Conservation (phyloP, 53 echinoderm and acorn worm genomes). For the Zoroaster sp. region DNA sequence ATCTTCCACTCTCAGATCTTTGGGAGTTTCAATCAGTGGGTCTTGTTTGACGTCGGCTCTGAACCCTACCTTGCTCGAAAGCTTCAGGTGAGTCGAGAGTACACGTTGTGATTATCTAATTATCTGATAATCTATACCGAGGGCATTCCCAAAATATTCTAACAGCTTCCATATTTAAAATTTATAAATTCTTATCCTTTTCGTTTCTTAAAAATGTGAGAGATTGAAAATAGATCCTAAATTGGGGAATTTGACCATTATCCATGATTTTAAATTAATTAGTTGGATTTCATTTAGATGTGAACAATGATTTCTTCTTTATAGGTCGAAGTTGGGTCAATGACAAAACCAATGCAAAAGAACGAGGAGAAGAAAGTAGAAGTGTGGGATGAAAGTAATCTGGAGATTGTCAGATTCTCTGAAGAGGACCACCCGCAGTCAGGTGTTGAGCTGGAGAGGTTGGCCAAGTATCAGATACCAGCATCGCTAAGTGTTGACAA, state of each 20-base stretch:
- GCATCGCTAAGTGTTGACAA: constrained; percentile 37
- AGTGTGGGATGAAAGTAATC: constrained; percentile 47
- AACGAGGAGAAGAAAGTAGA: neutral
- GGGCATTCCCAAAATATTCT: no score
- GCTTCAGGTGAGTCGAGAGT: no score
- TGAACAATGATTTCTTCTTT: neutral
- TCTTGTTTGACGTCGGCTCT: constrained; percentile 79
- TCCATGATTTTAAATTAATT: neutral
- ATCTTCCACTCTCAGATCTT: constrained; percentile 51
- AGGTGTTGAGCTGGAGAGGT: neutral
- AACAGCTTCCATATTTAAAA: no score
- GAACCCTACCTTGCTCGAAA: constrained; percentile 33
- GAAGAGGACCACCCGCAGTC: neutral
- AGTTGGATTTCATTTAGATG: neutral
- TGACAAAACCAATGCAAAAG: neutral
- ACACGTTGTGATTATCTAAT: no score
- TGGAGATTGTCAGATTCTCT: constrained; percentile 38
- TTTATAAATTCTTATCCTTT: no score
- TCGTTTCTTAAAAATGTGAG: no score
- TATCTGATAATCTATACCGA: no score
- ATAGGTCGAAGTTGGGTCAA: constrained; percentile 32
- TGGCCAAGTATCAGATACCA: constrained; percentile 60
- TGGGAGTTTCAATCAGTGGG: constrained; percentile 87
- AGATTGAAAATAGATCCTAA: no score
- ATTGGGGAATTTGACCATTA: neutral